A percentile compares a stretch with the other conserved stretches of the same genome.
Conservation (phyloP, 2,113 vertebrate genomes). For the Hypomesus transpacificus region DNA sequence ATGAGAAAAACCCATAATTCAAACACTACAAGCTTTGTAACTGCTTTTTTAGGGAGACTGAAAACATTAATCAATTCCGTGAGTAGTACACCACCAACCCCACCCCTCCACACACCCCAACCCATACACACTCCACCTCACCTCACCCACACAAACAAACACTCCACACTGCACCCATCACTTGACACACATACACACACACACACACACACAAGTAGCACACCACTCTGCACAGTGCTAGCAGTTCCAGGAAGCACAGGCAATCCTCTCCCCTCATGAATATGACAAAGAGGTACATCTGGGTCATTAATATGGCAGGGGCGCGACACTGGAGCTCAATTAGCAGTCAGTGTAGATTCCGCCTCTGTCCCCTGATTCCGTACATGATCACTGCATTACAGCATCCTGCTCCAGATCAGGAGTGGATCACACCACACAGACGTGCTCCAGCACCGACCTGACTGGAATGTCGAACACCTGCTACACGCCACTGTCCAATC, state of each 20-base stretch:
- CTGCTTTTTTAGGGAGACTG: slow-evolving; percentile 50
- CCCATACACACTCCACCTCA: neutral
- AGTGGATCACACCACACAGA: slow-evolving; percentile 43
- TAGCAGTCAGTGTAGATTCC: slow-evolving; percentile 65
- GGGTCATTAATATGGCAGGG: slow-evolving; percentile 75
- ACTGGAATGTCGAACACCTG: neutral
- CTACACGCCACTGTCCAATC: neutral
- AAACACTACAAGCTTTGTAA: slow-evolving; percentile 3
- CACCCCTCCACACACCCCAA: neutral
- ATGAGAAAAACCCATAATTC: slow-evolving; percentile 1
- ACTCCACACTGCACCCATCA: slow-evolving; percentile 8
- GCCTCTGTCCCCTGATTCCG: slow-evolving; percentile 53
- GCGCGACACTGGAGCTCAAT: slow-evolving; percentile 69
- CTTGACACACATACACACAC: slow-evolving; percentile 1
- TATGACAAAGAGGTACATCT: slow-evolving; percentile 69
- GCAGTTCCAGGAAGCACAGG: slow-evolving; percentile 43
- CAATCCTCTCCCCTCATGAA: slow-evolving; percentile 64
- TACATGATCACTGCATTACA: slow-evolving; percentile 60
- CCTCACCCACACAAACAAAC: slow-evolving; percentile 12
- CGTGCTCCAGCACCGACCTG: slow-evolving; percentile 1
- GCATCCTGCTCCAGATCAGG: slow-evolving; percentile 32
- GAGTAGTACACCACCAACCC: slow-evolving; percentile 27
- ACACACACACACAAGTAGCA: slow-evolving; percentile 17
- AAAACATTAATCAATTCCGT: slow-evolving; percentile 35
- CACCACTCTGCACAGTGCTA: slow-evolving; percentile 22